phyloP scores from a whole-genome alignment of 2,797 vertebrate species.

The Lophotriccus pileatus region DNA sequence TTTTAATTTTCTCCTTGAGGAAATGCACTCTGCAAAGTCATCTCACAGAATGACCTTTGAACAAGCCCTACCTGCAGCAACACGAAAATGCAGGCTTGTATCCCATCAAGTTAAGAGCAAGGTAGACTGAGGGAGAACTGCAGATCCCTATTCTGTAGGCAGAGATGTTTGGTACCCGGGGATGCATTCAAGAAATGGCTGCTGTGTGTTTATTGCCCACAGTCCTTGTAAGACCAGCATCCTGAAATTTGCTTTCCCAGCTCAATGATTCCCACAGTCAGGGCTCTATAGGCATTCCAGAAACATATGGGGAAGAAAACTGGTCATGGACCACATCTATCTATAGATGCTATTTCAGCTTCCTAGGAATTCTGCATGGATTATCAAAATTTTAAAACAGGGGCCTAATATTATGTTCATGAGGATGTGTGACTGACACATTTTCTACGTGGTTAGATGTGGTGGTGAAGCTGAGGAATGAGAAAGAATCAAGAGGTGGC shows the following conservation, averaged over 20 bases:
- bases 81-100: background rate
- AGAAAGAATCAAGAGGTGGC: too few species aligned
- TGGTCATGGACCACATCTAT: background rate
- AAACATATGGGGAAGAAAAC: background rate
- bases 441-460: background rate
- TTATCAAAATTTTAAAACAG: background rate
- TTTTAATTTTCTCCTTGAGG: background rate
- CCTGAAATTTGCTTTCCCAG: background rate
- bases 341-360: background rate
- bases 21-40: background rate
- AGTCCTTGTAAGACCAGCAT: background rate
- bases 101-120: background rate
- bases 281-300: background rate
- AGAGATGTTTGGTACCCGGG: background rate
- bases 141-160: background rate
- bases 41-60: background rate
- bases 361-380: background rate
- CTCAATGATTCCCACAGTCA: background rate
- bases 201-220: background rate
- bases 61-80: background rate
- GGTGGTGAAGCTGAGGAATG: too few species aligned
- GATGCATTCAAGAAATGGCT: background rate
- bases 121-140: background rate
- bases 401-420: background rate
- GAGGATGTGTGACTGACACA: background rate